These are phyloP conservation scores for Orthosia gracilis DNA, from an alignment of 2,888 invertebrate genomes.

Conservation along the genomic window DNA sequence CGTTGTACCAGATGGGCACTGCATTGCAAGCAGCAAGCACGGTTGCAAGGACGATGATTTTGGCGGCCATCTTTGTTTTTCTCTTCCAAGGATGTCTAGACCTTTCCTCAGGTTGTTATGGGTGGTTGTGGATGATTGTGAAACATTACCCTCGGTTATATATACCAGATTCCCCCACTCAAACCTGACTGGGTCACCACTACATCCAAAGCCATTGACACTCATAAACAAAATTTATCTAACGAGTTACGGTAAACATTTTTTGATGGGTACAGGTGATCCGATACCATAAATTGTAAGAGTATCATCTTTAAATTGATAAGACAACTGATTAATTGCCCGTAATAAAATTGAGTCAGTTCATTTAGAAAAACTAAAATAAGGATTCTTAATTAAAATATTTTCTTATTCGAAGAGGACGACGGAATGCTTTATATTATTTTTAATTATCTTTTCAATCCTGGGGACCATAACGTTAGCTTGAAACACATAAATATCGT, in stretches of 20 bases:
- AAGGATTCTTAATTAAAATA: constrained; percentile 54
- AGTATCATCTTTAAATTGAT: constrained; percentile 68
- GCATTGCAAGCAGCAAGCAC: constrained; percentile 77
- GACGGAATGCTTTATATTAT: constrained; percentile 41
- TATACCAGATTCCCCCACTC: constrained; percentile 87
- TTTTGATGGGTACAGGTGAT: constrained; percentile 77
- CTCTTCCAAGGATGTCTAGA: constrained; percentile 71
- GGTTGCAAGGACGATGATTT: constrained; percentile 77
- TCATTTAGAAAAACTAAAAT: constrained; percentile 48
- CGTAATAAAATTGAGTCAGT: constrained; percentile 56
- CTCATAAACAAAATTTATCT: constrained; percentile 82
- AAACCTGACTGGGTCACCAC: constrained; percentile 78
- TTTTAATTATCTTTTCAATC: constrained; percentile 50
- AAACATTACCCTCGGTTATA: constrained; percentile 84
- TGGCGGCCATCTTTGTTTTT: constrained; percentile 79
- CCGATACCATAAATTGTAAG: constrained; percentile 77
- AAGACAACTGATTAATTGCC: constrained; percentile 69
- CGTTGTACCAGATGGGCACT: constrained; percentile 76
- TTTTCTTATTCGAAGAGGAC: constrained; percentile 38
- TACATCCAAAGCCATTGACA: constrained; percentile 82
- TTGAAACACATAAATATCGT: constrained; percentile 46
- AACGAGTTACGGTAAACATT: constrained; percentile 83
- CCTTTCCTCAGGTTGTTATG: constrained; percentile 82
- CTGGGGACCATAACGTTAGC: constrained; percentile 26
- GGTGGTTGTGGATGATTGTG: constrained; percentile 82